A percentile compares a stretch with the other conserved stretches of the same genome.
Evolutionary conservation across 1,140 invertebrate species (phyloP).

Genomic region (Trissolcus basalis): DNA sequence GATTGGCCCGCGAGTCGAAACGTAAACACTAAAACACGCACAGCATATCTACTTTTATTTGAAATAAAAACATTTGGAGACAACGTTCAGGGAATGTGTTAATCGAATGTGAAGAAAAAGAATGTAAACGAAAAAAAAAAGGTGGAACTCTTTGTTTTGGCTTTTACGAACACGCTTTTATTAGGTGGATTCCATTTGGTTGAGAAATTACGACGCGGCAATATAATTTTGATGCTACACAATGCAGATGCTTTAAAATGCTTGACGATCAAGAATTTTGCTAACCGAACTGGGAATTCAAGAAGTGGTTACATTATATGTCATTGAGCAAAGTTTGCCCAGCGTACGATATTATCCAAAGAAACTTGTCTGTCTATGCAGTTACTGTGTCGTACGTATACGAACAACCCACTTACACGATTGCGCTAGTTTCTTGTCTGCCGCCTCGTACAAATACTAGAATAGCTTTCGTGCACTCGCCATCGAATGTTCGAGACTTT

Average conservation of each 20-base stretch:
- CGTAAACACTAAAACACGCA: too few species aligned
- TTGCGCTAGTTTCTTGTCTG: constrained; percentile 42
- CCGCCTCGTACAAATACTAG: constrained; percentile 33
- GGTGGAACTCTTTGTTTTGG: too few species aligned
- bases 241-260: constrained; percentile 16
- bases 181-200: not conserved
- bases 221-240: not conserved
- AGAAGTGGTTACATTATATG: constrained; percentile 42
- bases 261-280: constrained; percentile 24
- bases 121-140: too few species aligned
- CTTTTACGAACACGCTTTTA: too few species aligned
- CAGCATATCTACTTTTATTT: too few species aligned
- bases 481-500: constrained; percentile 13
- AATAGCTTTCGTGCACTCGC: constrained; percentile 14
- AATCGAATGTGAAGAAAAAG: not conserved
- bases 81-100: too few species aligned
- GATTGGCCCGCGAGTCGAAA: too few species aligned
- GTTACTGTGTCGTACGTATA: constrained; percentile 38
- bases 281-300: constrained; percentile 32
- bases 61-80: not conserved
- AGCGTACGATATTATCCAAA: constrained; percentile 47
- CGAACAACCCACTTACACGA: constrained; percentile 49
- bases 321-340: constrained; percentile 42
- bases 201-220: not conserved
- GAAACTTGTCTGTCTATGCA: constrained; percentile 52